Percentiles rank a stretch among this genome's conserved stretches.
Conservation (phyloP, 2,113 vertebrate species). For the Eublepharis macularius region DNA sequence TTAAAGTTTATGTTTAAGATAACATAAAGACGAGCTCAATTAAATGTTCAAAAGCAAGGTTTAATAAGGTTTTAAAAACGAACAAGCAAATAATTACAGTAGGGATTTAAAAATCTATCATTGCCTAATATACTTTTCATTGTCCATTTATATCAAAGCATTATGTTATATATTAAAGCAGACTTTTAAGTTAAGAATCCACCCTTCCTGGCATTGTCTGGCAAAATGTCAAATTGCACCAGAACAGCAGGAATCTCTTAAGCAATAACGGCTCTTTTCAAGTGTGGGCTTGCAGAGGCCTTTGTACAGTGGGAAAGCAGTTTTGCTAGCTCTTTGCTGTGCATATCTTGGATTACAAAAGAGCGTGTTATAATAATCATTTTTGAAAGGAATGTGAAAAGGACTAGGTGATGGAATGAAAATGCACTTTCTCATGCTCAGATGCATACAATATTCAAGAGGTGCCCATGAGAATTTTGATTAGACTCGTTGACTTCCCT, state of each 20-base stretch:
- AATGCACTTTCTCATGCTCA: slow-evolving; percentile 47
- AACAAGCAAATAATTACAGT: too few species aligned
- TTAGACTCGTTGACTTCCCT: slow-evolving; percentile 21
- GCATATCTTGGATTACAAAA: slow-evolving; percentile 39
- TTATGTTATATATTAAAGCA: slow-evolving; percentile 17
- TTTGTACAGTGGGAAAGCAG: slow-evolving; percentile 41
- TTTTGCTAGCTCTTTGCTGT: slow-evolving; percentile 26
- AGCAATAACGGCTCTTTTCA: slow-evolving; percentile 30
- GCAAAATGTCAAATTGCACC: slow-evolving; percentile 7
- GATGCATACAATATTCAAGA: slow-evolving; percentile 48
- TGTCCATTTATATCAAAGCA: background rate
- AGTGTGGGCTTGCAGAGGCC: slow-evolving; percentile 10
- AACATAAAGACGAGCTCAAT: too few species aligned
- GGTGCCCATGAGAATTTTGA: slow-evolving; percentile 49
- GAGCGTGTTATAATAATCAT: slow-evolving; percentile 28
- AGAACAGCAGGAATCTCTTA: slow-evolving; percentile 14
- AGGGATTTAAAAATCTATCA: too few species aligned
- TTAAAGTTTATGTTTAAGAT: too few species aligned
- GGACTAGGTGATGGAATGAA: slow-evolving; percentile 34
- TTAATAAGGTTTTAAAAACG: too few species aligned
- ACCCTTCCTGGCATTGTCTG: slow-evolving; percentile 25
- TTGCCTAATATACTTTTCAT: background rate
- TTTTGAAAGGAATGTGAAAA: slow-evolving; percentile 48
- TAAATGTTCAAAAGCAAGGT: too few species aligned
- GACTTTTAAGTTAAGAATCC: slow-evolving; percentile 16